Evolutionary conservation across 2,888 invertebrate species (phyloP).

Genomic region (Dicranocentrus wangi): DNA sequence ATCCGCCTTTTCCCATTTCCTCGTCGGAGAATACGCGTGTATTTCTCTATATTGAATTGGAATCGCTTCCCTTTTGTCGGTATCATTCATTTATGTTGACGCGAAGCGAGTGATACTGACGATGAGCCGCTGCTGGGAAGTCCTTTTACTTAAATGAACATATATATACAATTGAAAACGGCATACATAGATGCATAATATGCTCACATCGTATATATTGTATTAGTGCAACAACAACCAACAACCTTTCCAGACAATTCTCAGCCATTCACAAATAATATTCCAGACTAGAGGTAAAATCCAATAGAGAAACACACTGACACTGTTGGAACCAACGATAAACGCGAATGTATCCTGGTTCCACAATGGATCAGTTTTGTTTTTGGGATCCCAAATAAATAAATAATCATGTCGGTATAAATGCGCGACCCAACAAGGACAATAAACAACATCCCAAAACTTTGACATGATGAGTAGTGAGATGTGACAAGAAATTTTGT

Average conservation of each 20-base stretch:
- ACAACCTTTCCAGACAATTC: too few relatives aligned
- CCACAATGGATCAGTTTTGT: neutral
- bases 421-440: neutral
- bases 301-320: too few relatives aligned
- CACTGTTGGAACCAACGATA: neutral
- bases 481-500: slow-evolving; percentile 22
- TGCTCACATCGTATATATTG: too few relatives aligned
- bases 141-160: too few relatives aligned
- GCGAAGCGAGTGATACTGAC: neutral
- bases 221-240: too few relatives aligned
- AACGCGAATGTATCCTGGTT: neutral
- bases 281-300: too few relatives aligned
- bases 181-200: too few relatives aligned
- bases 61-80: neutral
- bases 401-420: slow-evolving; percentile 24
- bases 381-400: neutral
- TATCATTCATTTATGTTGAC: slow-evolving; percentile 15
- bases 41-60: slow-evolving; percentile 2
- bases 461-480: slow-evolving; percentile 18
- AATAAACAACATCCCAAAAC: slow-evolving; percentile 19
- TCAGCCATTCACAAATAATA: too few relatives aligned
- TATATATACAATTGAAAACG: too few relatives aligned
- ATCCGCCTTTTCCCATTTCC: neutral
- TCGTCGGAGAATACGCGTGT: neutral
- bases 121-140: too few relatives aligned